phyloP scores from a whole-genome alignment of 2,888 invertebrate species.

The Monopis laevigella region DNA sequence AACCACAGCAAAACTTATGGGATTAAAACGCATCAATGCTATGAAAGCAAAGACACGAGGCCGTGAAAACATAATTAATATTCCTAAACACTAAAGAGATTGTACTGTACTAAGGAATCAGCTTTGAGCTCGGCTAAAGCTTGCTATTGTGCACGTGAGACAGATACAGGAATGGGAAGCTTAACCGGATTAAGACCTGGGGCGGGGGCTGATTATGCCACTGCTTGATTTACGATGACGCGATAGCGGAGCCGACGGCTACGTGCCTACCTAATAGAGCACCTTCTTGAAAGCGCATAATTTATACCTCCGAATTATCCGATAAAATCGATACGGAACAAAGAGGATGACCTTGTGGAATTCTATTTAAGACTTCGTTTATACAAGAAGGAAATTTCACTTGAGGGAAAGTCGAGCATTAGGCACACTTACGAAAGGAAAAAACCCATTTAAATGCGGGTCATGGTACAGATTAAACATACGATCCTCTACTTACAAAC shows the following conservation, averaged over 20 bases:
- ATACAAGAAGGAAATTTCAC: not conserved
- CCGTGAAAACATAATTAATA: constrained; percentile 24
- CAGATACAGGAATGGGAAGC: constrained; percentile 51
- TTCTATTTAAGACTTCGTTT: constrained; percentile 16
- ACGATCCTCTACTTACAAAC: constrained; percentile 36
- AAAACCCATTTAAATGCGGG: constrained; percentile 59
- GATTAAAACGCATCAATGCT: no score
- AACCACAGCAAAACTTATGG: no score
- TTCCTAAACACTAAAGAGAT: constrained; percentile 28
- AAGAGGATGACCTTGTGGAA: constrained; percentile 40
- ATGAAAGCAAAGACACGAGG: no score
- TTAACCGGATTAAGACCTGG: constrained; percentile 52
- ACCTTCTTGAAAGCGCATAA: constrained; percentile 42
- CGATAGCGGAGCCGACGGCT: constrained; percentile 36
- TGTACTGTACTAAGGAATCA: constrained; percentile 24
- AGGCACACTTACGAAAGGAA: constrained; percentile 37
- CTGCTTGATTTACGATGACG: constrained; percentile 61
- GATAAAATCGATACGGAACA: constrained; percentile 44
- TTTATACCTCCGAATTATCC: constrained; percentile 47
- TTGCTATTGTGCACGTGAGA: constrained; percentile 48
- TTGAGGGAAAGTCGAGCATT: constrained; percentile 27
- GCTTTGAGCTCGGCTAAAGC: constrained; percentile 31
- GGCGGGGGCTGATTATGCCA: constrained; percentile 55
- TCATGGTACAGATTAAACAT: constrained; percentile 51
- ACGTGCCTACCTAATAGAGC: constrained; percentile 46